Conservation (phyloP, 2,113 vertebrate genomes). For the Equus quagga region DNA sequence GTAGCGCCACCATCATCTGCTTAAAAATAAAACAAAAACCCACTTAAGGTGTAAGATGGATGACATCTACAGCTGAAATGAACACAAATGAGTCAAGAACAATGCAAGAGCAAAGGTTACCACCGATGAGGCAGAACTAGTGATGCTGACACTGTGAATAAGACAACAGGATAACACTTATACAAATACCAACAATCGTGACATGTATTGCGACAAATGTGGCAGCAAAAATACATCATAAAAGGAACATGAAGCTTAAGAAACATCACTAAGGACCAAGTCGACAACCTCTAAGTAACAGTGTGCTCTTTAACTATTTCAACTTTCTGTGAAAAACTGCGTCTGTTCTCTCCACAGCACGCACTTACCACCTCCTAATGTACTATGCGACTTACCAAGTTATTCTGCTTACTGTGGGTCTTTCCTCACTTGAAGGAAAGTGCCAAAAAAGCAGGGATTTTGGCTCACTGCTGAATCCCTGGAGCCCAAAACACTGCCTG, state of each 20-base stretch:
- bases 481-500: neutral
- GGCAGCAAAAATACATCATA: slow-evolving; percentile 14
- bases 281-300: neutral
- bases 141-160: neutral
- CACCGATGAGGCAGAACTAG: neutral
- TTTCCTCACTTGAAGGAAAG: slow-evolving; percentile 19
- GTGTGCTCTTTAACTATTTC: neutral
- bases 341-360: neutral
- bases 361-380: slow-evolving; percentile 2
- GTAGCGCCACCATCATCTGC: slow-evolving; percentile 98
- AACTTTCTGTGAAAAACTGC: neutral
- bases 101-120: neutral
- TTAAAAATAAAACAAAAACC: slow-evolving; percentile 74
- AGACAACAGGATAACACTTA: neutral
- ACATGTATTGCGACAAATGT: neutral
- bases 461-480: slow-evolving; percentile 1
- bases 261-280: slow-evolving; percentile 31
- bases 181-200: neutral
- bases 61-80: slow-evolving; percentile 3
- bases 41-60: slow-evolving; percentile 64
- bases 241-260: slow-evolving; percentile 5
- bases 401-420: neutral
- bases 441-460: neutral
- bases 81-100: slow-evolving; percentile 51
- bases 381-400: neutral